Conservation (phyloP, 2,113 vertebrate genomes). For the Poicephalus meyeri region DNA sequence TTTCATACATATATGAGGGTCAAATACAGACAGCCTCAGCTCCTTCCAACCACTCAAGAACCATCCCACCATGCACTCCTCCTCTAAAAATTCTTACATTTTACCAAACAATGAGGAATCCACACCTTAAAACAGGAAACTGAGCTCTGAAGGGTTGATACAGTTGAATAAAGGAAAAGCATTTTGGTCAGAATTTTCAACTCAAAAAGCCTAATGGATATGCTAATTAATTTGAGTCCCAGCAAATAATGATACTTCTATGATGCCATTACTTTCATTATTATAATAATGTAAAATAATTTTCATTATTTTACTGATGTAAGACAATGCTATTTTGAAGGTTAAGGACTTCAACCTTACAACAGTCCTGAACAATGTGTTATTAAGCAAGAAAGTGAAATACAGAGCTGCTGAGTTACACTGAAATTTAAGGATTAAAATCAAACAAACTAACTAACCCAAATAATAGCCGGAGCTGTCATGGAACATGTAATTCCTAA, state of each 20-base stretch:
- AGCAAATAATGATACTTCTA: background rate
- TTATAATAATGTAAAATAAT: background rate
- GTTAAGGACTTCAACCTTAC: background rate
- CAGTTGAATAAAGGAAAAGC: background rate
- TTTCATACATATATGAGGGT: background rate
- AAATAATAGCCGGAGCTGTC: background rate
- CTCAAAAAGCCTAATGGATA: background rate
- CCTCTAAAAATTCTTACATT: background rate
- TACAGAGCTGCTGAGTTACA: background rate
- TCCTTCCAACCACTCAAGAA: background rate
- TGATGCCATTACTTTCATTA: background rate
- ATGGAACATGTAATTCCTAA: background rate
- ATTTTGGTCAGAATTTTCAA: background rate
- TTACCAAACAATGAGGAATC: background rate
- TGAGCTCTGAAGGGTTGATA: background rate
- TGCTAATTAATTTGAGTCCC: background rate
- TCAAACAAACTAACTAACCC: background rate
- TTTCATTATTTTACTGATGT: background rate
- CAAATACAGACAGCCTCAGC: background rate
- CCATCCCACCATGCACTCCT: background rate
- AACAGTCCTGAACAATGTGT: background rate
- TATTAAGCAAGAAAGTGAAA: background rate
- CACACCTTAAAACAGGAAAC: background rate
- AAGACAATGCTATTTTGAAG: background rate
- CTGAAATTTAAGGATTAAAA: background rate